Evolutionary conservation across 1,140 invertebrate genomes (phyloP).

Genomic region (Bacillus rossius): DNA sequence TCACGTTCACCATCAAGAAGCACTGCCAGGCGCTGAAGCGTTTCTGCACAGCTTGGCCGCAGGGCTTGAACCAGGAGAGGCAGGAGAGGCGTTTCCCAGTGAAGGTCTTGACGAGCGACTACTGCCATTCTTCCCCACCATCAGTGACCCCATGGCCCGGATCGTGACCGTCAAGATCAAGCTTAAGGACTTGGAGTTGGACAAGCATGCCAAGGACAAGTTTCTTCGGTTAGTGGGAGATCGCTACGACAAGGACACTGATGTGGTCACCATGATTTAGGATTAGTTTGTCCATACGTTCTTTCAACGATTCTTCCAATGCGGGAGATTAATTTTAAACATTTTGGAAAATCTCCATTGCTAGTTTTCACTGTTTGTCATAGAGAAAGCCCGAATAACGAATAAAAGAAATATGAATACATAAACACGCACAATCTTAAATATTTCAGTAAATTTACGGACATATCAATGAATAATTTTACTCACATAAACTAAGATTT

Average conservation of each 20-base stretch:
- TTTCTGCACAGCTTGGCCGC: constrained; percentile 91
- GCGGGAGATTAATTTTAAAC: too few species aligned
- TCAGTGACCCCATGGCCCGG: constrained; percentile 80
- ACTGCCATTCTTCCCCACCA: constrained; percentile 82
- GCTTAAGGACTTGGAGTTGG: constrained; percentile 61
- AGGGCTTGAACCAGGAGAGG: constrained; percentile 66
- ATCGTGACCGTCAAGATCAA: constrained; percentile 75
- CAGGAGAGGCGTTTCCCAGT: constrained; percentile 78
- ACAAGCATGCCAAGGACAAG: constrained; percentile 86
- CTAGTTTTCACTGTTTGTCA: too few species aligned
- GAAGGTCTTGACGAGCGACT: constrained; percentile 75
- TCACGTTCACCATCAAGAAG: constrained; percentile 77
- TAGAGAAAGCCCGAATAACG: too few species aligned
- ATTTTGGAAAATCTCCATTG: too few species aligned
- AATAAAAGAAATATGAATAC: too few species aligned
- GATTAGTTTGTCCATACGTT: too few species aligned
- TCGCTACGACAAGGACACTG: constrained; percentile 71
- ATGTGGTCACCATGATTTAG: constrained; percentile 75
- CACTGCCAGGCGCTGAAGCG: constrained; percentile 92
- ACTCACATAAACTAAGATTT: too few species aligned
- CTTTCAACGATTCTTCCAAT: too few species aligned
- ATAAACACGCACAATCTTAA: too few species aligned
- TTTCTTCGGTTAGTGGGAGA: constrained; percentile 77
- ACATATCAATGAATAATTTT: too few species aligned
- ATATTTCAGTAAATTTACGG: too few species aligned